Conservation (phyloP, 53 echinoderm and acorn worm genomes). For the Luidia sarsii region DNA sequence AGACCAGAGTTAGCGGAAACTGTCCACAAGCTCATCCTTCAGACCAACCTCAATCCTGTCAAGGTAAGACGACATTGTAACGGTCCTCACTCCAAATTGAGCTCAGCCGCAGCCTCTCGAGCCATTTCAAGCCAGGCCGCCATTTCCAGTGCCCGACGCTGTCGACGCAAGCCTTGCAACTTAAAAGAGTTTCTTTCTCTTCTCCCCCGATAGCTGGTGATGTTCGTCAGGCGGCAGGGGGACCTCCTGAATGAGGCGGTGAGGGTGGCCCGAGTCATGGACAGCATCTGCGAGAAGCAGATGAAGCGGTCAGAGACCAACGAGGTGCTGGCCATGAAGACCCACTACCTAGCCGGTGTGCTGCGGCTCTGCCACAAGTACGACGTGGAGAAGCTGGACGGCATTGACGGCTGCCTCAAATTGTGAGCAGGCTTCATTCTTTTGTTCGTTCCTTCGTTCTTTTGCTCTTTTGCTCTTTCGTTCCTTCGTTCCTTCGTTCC, state of each 20-base stretch:
- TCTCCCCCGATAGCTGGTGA: slow-evolving; percentile 56
- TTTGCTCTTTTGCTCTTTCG: too few relatives aligned
- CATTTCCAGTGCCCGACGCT: too few relatives aligned
- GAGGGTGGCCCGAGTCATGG: slow-evolving; percentile 71
- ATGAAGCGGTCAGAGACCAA: slow-evolving; percentile 82
- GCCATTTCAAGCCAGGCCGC: too few relatives aligned
- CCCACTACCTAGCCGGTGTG: slow-evolving; percentile 83
- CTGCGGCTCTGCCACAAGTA: slow-evolving; percentile 81
- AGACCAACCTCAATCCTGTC: slow-evolving; percentile 87
- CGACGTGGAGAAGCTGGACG: slow-evolving; percentile 73
- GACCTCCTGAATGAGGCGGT: slow-evolving; percentile 76
- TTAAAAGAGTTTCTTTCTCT: too few relatives aligned
- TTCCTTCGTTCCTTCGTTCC: too few relatives aligned
- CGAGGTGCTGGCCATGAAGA: slow-evolving; percentile 90
- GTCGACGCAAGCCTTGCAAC: too few relatives aligned
- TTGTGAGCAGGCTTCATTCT: slow-evolving; percentile 59
- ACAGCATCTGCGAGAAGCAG: slow-evolving; percentile 86
- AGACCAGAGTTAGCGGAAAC: slow-evolving; percentile 63
- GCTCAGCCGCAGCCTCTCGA: too few relatives aligned
- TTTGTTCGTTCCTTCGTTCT: too few relatives aligned
- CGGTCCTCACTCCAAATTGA: neutral
- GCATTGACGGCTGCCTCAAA: slow-evolving; percentile 72
- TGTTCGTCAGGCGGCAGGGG: slow-evolving; percentile 63
- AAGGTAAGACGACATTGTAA: slow-evolving; percentile 78
- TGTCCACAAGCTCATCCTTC: slow-evolving; percentile 77